Evolutionary conservation across 2,888 invertebrate genomes (phyloP), one percentile per base, ranked within the genome.

Genomic region (Sylvicola fuscatus): DNA sequence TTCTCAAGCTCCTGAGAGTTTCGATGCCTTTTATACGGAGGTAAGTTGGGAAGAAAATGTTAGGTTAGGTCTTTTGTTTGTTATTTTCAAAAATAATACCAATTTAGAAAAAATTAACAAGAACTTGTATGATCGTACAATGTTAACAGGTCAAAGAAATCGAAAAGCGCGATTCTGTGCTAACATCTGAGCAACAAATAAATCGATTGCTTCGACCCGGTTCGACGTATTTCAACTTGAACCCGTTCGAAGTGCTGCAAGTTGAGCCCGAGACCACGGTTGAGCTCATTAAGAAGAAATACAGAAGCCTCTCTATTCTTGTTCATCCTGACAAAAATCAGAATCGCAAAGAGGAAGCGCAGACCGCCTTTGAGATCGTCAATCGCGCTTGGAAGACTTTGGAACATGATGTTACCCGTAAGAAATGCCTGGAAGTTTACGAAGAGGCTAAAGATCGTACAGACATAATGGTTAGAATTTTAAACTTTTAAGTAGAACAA

Each of bases 321-420:
- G 93, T 98, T 27, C 98, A 99, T 75, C 98, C 98, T 14, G 98
- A 99, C 57, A 99, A 98, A 64, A 99, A 99, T 64, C 70, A 81
- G 62, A 89, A 97, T 62, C 90, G 98, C 56, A 64, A 73, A 17
- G 97, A 97, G 38, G 68, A 92, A 54, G 90, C 98, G 2, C 92
- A 98, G 55, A 73, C 79, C 52, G 82, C 84, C 32, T 87, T 87
- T 56, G 87, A 87, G 62, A 82, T 92, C 51, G 75, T 97, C 34
- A 92, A 92, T 55, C 79, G 84, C 53, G 83, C 95, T 1, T 97
- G 87, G 78, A 92, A 92, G 62, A 86, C 80, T 2, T 59, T 99
- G 48, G 95, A 98, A 60, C 84, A 82, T 63, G 95, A 95, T 47
- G 83, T 87, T 40, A 84, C 90, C 0, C 70, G 90, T 46, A 81